Conservation (phyloP, 2,113 vertebrate species). For the Psettodes erumei region DNA sequence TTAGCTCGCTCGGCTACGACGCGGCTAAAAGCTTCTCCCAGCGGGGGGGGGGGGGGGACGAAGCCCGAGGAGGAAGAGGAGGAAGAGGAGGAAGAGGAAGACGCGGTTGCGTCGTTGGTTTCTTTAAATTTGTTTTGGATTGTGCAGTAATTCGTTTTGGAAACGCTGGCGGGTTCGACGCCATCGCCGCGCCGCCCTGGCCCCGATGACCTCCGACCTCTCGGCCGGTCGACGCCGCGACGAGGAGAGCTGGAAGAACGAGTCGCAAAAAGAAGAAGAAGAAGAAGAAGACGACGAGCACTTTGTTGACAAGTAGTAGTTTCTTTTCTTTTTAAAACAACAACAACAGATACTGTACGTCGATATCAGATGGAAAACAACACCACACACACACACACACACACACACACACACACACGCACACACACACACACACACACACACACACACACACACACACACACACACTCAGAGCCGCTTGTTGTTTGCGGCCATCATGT, state of each 20-base stretch:
- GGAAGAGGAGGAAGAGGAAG: neutral
- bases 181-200: too few species aligned
- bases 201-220: neutral
- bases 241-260: too few species aligned
- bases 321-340: too few species aligned
- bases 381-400: constrained; percentile 14
- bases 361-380: constrained; percentile 19
- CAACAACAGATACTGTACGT: constrained; percentile 27
- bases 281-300: too few species aligned
- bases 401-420: constrained; percentile 14
- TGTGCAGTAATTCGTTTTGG: too few species aligned
- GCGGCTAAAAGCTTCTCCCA: constrained; percentile 75
- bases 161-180: too few species aligned
- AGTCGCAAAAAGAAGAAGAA: too few species aligned
- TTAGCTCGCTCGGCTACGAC: constrained; percentile 72
- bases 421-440: constrained; percentile 23
- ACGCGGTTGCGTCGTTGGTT: too few species aligned
- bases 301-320: neutral
- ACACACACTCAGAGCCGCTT: constrained; percentile 36
- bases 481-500: constrained; percentile 61
- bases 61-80: constrained; percentile 17
- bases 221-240: neutral
- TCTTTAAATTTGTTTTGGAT: neutral
- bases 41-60: constrained; percentile 44
- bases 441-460: constrained; percentile 17